phyloP scores from a whole-genome alignment of 2,113 vertebrate genomes.

The Alosa alosa region DNA sequence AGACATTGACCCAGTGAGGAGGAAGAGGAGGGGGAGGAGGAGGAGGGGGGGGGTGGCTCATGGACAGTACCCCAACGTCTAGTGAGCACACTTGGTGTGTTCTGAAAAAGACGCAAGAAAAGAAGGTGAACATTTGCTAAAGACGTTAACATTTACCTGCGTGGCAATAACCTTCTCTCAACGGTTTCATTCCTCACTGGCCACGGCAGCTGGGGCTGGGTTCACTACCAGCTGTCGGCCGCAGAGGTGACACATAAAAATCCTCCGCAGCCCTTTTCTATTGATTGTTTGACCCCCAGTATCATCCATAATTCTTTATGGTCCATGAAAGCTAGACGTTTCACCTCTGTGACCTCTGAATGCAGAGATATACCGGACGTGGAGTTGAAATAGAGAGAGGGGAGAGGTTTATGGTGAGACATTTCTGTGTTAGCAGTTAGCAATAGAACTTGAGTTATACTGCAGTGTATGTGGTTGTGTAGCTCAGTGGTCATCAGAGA shows the following conservation, averaged over 20 bases:
- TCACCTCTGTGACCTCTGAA: not conserved
- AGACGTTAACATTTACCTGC: not conserved
- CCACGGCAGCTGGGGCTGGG: not conserved
- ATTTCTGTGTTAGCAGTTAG: not conserved
- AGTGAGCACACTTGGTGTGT: not conserved
- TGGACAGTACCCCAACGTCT: not conserved
- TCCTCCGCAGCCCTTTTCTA: not conserved
- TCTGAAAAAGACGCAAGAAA: not conserved
- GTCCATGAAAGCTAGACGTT: not conserved
- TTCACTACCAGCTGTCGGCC: not conserved
- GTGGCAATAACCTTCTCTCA: not conserved
- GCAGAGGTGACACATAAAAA: not conserved
- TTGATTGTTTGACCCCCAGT: not conserved
- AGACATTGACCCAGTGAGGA: constrained; percentile 54
- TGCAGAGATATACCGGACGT: not conserved
- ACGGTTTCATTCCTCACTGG: not conserved
- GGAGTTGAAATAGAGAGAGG: not conserved
- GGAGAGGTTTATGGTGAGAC: not conserved
- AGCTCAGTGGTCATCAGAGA: not conserved
- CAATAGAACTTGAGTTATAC: not conserved
- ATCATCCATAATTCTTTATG: not conserved
- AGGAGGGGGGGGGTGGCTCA: constrained; percentile 29
- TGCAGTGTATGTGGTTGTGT: not conserved
- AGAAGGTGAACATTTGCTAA: not conserved
- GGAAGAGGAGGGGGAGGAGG: constrained; percentile 48